phyloP scores from a whole-genome alignment of 2,888 invertebrate species.

The Dione vanillae region DNA sequence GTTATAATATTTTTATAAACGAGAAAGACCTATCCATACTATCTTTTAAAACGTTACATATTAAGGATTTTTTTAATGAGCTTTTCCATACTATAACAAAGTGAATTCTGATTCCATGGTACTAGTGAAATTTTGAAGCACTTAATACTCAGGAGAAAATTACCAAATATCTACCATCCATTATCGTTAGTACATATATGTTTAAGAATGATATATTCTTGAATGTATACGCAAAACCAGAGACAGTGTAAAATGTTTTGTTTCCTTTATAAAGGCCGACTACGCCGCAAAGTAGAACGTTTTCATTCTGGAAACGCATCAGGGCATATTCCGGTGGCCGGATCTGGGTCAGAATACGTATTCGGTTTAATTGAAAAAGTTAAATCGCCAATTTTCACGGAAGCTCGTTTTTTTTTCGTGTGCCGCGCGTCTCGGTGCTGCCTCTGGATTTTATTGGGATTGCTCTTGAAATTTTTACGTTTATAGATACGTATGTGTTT shows the following conservation, averaged over 20 bases:
- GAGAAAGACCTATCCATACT: too few species aligned
- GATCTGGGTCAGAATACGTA: conserved; percentile 51
- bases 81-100: too few species aligned
- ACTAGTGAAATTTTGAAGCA: too few species aligned
- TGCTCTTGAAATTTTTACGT: conserved; percentile 45
- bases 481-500: conserved; percentile 39
- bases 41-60: too few species aligned
- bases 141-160: too few species aligned
- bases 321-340: conserved; percentile 55
- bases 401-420: conserved; percentile 54
- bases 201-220: neutral
- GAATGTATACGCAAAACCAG: neutral
- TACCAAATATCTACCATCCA: too few species aligned
- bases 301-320: conserved; percentile 66
- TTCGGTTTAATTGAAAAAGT: conserved; percentile 59
- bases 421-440: conserved; percentile 46
- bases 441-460: conserved; percentile 47
- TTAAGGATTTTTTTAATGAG: too few species aligned
- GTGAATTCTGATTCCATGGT: too few species aligned
- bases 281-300: conserved; percentile 59
- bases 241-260: conserved; percentile 42
- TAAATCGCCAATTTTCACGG: conserved; percentile 74
- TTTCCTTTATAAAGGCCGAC: conserved; percentile 54
- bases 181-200: too few species aligned
- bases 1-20: too few species aligned